A percentile compares a stretch with the other conserved stretches of the same genome.
Conservation (phyloP, 2,888 invertebrate species). For the Macrophya alboannulata region DNA sequence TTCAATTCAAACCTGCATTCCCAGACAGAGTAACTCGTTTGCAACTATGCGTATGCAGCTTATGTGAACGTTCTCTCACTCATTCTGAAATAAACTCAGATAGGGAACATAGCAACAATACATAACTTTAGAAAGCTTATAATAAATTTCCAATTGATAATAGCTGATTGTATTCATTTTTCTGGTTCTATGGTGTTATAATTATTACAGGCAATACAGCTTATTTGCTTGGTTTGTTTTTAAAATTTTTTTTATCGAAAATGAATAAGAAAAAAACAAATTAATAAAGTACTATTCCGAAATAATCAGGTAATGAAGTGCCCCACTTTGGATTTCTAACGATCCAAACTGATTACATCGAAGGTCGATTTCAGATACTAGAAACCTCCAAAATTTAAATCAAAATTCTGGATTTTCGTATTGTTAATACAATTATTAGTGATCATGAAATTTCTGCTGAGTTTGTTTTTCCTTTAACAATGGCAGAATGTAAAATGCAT, state of each 20-base stretch:
- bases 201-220: neutral
- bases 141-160: neutral
- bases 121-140: neutral
- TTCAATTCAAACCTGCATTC: conserved; percentile 75
- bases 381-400: neutral
- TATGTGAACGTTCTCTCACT: conserved; percentile 11
- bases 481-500: neutral
- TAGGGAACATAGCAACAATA: neutral
- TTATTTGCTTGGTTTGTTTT: too few relatives aligned
- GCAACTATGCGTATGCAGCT: conserved; percentile 7
- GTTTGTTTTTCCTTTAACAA: neutral
- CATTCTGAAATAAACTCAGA: neutral
- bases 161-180: neutral
- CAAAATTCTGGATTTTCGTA: neutral
- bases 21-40: conserved; percentile 67
- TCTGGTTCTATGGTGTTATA: conserved; percentile 9
- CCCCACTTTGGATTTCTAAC: neutral
- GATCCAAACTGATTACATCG: neutral
- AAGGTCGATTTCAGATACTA: neutral
- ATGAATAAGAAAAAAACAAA: neutral
- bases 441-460: neutral
- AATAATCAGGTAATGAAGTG: neutral
- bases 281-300: neutral
- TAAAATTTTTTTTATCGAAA: neutral
- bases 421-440: neutral